A percentile compares a stretch with the other conserved stretches of the same genome.
These are phyloP conservation scores for Epinephelus coioides DNA, from an alignment of 2,797 vertebrate species.

Conservation along the genomic window DNA sequence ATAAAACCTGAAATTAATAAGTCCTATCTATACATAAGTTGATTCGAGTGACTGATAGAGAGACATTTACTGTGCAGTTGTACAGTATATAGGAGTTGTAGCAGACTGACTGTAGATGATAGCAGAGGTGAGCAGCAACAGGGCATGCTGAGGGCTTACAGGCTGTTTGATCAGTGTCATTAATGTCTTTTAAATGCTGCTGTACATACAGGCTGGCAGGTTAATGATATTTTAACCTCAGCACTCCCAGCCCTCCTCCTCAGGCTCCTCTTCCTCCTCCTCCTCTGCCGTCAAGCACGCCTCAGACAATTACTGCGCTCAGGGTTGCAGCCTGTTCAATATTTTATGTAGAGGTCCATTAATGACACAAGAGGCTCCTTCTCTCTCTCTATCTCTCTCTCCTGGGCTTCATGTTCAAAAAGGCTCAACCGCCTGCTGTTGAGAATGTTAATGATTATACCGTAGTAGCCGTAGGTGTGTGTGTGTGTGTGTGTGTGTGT, in stretches of 20 bases:
- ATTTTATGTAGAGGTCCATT: slow-evolving; percentile 71
- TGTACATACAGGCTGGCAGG: slow-evolving; percentile 50
- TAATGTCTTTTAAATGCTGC: slow-evolving; percentile 55
- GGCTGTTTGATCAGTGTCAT: slow-evolving; percentile 52
- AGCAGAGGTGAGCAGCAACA: not conserved
- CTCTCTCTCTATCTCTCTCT: slow-evolving; percentile 5
- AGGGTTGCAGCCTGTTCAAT: slow-evolving; percentile 63
- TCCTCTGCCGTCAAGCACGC: slow-evolving; percentile 31
- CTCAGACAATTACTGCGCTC: slow-evolving; percentile 61
- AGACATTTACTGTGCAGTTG: not conserved
- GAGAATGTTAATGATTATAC: slow-evolving; percentile 54
- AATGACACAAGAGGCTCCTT: slow-evolving; percentile 56
- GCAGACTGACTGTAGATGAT: not conserved
- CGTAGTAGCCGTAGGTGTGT: not conserved
- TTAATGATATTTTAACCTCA: slow-evolving; percentile 68
- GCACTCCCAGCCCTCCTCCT: slow-evolving; percentile 12
- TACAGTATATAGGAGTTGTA: not conserved
- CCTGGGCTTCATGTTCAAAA: slow-evolving; percentile 54
- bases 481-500: not conserved
- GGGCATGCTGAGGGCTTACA: not conserved
- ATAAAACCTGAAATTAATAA: not conserved
- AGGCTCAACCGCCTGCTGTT: slow-evolving; percentile 41
- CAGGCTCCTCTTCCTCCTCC: slow-evolving; percentile 16
- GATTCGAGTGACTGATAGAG: not conserved
- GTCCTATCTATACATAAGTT: not conserved